Base-by-base conservation (phyloP, 2,888 invertebrate species). In the Lycocerus yunnanus region DNA sequence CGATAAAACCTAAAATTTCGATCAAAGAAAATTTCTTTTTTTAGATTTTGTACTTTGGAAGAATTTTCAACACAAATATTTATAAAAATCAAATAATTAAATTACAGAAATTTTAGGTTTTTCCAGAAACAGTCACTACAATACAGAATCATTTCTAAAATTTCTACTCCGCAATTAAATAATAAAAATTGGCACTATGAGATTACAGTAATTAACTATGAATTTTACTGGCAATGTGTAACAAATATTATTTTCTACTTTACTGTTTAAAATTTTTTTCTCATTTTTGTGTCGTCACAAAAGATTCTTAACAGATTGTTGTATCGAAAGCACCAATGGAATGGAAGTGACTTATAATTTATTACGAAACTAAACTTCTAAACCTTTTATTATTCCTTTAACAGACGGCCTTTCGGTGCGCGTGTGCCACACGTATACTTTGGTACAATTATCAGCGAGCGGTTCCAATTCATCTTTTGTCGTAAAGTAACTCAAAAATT, bases 341-440 rank as follows among this genome's bases (percentile, higher is more conserved):
- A 67, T 63, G 75, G 75, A 75, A 75, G 75, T 69, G 66, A 15
- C 5, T 11, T 63, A 14, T 65, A 58, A 18, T 27, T 66, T 66
- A 58, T 15, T 65, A 11, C 5, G n/a, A 2, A 65, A 67, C 72
- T 73, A 78, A 43, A 87, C 87, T 79, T 86, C 87, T 75, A 86
- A 82, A 66, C 84, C 84, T 16, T 83, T 81, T 58, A 92, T 88
- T 87, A 96, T 93, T 85, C 94, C 89, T 81, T 90, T 90, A 71
- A 98, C 89, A 66, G 92, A 92, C 0, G 97, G 94, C 81, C 93
- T 93, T 86, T 98, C 97, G 0, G 99, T 98, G 82, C 98, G 90
- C 3, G 99, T 99, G 85, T 99, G 99, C 99, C 99, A 99, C 0
- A 99, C 99, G 77, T 95, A 93, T n/a, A 99, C 95, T 88, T 97